These are phyloP conservation scores for Aegotheles bennettii DNA, from an alignment of 2,113 vertebrate genomes.

Conservation along the genomic window DNA sequence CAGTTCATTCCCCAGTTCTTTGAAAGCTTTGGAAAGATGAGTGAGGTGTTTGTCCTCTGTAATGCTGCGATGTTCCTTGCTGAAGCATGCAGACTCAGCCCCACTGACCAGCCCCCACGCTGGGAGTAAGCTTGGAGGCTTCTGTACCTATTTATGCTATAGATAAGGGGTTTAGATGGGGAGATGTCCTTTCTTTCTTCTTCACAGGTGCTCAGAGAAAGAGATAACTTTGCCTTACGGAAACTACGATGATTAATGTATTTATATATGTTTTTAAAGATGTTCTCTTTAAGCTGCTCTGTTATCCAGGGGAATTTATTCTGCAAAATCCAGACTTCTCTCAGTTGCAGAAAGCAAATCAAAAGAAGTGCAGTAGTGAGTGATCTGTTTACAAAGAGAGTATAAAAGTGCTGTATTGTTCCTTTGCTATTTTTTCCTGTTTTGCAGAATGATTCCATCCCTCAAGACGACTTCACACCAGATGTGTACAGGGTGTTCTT, in stretches of 20 bases:
- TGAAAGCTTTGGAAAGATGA: not conserved
- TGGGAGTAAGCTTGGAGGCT: not conserved
- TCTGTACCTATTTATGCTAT: not conserved
- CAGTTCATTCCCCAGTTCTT: not conserved
- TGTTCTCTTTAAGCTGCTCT: not conserved
- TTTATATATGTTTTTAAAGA: not conserved
- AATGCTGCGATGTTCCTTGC: accelerated
- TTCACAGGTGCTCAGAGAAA: not conserved
- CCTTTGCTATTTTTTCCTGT: not conserved
- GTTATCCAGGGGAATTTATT: not conserved
- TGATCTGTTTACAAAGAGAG: not conserved
- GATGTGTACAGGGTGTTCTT: conserved; percentile 90
- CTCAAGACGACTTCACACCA: conserved; percentile 91
- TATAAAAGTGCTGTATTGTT: not conserved
- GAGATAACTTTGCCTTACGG: not conserved
- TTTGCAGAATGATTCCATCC: conserved; percentile 89
- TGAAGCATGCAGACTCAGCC: not conserved
- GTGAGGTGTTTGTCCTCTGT: not conserved
- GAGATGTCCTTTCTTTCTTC: not conserved
- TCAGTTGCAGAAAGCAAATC: not conserved
- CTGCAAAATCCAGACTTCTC: not conserved
- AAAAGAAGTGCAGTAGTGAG: not conserved
- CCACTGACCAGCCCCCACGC: accelerated
- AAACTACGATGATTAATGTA: not conserved
- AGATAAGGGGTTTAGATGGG: not conserved